Evolutionary conservation across 2,888 invertebrate species (phyloP).

Genomic region (Octonoba sinensis): DNA sequence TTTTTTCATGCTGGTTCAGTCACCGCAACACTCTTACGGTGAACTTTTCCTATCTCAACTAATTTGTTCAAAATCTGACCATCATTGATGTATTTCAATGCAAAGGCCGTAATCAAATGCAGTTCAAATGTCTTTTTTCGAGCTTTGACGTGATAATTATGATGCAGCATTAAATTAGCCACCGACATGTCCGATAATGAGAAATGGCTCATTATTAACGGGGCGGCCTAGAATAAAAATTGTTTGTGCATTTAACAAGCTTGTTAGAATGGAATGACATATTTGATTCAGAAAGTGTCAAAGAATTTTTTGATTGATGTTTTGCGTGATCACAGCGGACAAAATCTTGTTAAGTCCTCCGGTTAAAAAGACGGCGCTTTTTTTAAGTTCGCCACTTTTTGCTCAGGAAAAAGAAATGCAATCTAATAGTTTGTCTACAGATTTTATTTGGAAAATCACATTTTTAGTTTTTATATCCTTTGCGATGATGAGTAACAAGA

Average conservation of each 20-base stretch:
- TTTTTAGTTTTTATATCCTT: too few relatives aligned
- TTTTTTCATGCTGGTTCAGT: too few relatives aligned
- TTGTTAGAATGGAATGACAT: slow-evolving; percentile 41
- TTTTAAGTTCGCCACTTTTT: neutral
- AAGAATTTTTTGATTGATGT: slow-evolving; percentile 19
- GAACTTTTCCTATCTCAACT: slow-evolving; percentile 23
- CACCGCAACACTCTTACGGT: too few relatives aligned
- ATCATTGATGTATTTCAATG: slow-evolving; percentile 32
- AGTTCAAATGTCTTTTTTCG: slow-evolving; percentile 38
- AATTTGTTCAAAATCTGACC: slow-evolving; percentile 48
- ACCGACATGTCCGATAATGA: slow-evolving; percentile 53
- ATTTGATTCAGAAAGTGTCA: slow-evolving; percentile 52
- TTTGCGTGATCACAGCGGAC: slow-evolving; percentile 40
- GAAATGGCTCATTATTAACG: slow-evolving; percentile 41
- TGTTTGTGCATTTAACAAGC: slow-evolving; percentile 61
- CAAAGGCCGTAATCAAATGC: slow-evolving; percentile 55
- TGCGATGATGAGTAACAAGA: too few relatives aligned
- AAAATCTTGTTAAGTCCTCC: slow-evolving; percentile 3
- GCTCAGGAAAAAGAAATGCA: too few relatives aligned
- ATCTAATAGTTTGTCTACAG: neutral
- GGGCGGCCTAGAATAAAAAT: slow-evolving; percentile 48
- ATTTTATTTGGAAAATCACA: neutral
- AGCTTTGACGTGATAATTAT: slow-evolving; percentile 50
- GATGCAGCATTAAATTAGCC: slow-evolving; percentile 50
- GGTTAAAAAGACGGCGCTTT: neutral